Evolutionary conservation across 1,140 invertebrate species (phyloP).

Genomic region (Heliconius melpomene): DNA sequence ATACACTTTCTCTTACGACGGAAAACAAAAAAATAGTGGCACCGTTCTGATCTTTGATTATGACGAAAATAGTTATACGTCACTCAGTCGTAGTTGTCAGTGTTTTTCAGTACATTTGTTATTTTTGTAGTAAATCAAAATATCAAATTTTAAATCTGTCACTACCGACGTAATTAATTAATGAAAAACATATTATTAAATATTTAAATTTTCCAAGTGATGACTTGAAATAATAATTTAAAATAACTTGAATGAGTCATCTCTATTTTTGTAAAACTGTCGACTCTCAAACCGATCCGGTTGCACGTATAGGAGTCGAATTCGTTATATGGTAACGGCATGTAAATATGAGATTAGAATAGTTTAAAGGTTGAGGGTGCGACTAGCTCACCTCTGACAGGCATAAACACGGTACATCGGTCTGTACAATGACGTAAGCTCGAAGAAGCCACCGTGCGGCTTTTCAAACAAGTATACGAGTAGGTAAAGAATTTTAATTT

Average conservation of each 20-base stretch:
- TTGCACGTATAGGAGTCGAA: constrained; percentile 34
- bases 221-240: background rate
- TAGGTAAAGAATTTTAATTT: background rate
- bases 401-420: constrained; percentile 41
- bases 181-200: background rate
- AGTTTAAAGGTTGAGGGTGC: constrained; percentile 75
- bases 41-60: too few species aligned
- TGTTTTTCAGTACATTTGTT: background rate
- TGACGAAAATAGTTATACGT: background rate
- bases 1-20: background rate
- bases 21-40: background rate
- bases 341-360: constrained; percentile 49
- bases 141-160: background rate
- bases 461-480: constrained; percentile 42
- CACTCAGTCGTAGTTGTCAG: background rate
- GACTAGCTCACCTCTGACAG: constrained; percentile 59
- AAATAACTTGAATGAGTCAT: constrained; percentile 51
- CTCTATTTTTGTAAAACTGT: constrained; percentile 50
- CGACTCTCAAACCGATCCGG: constrained; percentile 48
- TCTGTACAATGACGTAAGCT: constrained; percentile 58
- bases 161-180: background rate
- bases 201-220: too few species aligned
- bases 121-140: background rate
- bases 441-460: constrained; percentile 43
- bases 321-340: constrained; percentile 48